Percentiles rank a stretch among this genome's conserved stretches.
Evolutionary conservation across 2,797 vertebrate genomes (phyloP).

Genomic region (Percopsis omiscomaycus): DNA sequence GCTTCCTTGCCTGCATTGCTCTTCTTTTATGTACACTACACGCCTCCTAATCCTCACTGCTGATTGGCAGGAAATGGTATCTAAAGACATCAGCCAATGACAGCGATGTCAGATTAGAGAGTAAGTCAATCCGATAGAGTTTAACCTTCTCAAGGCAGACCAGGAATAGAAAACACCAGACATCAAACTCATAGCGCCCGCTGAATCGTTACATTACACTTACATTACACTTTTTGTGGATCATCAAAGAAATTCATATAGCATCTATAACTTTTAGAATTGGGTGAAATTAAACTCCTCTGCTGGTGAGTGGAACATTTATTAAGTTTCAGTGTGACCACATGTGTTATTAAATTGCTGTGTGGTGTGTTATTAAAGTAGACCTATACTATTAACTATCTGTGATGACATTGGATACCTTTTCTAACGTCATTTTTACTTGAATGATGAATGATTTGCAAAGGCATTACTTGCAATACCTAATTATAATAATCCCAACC

Average conservation of each 20-base stretch:
- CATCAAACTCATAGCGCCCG: slow-evolving; percentile 3
- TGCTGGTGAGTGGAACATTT: slow-evolving; percentile 55
- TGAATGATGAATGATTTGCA: background rate
- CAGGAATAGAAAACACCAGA: slow-evolving; percentile 48
- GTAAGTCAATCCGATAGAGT: slow-evolving; percentile 73
- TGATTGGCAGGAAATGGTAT: slow-evolving; percentile 59
- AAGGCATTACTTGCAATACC: too few species aligned
- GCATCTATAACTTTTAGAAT: background rate
- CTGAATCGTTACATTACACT: slow-evolving; percentile 8
- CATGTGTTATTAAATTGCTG: too few species aligned
- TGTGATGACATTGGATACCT: background rate
- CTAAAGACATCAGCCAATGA: slow-evolving; percentile 56
- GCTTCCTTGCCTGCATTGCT: slow-evolving; percentile 6
- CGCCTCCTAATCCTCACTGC: slow-evolving; percentile 55
- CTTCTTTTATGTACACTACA: slow-evolving; percentile 13
- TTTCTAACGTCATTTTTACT: background rate
- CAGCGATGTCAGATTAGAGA: slow-evolving; percentile 63
- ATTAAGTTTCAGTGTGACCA: too few species aligned
- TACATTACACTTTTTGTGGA: slow-evolving; percentile 30
- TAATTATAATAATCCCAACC: too few species aligned
- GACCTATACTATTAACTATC: background rate
- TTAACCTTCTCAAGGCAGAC: slow-evolving; percentile 53
- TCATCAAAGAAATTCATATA: slow-evolving; percentile 10
- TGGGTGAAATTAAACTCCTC: slow-evolving; percentile 30
- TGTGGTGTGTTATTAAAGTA: background rate